A percentile compares a stretch with the other conserved stretches of the same genome.
These are phyloP conservation scores for Psittacus erithacus DNA, from an alignment of 2,113 vertebrate genomes.

Conservation along the genomic window DNA sequence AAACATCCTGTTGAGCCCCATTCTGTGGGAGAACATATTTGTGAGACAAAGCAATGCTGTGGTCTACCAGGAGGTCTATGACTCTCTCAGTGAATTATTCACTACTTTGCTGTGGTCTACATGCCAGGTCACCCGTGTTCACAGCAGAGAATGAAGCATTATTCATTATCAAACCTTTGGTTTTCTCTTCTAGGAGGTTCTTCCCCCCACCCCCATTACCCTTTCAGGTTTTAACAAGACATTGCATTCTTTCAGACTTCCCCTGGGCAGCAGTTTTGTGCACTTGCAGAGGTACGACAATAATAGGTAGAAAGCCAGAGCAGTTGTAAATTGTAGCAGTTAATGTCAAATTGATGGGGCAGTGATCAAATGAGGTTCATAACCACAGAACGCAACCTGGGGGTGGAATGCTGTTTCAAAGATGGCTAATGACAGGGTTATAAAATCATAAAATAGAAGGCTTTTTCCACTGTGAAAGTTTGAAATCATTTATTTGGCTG, in stretches of 20 bases:
- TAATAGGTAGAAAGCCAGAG: constrained; percentile 60
- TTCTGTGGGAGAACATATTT: constrained; percentile 76
- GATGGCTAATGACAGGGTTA: constrained; percentile 73
- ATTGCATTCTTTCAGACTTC: constrained; percentile 79
- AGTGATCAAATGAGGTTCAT: constrained; percentile 77
- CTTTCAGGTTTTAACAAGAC: constrained; percentile 83
- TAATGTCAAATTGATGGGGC: constrained; percentile 70
- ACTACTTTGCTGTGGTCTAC: constrained; percentile 72
- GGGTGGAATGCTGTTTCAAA: constrained; percentile 72
- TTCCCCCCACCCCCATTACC: constrained; percentile 33
- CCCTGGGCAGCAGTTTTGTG: constrained; percentile 76
- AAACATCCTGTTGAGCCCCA: constrained; percentile 61
- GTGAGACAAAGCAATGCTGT: constrained; percentile 72
- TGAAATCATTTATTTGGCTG: constrained; percentile 63
- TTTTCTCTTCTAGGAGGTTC: constrained; percentile 64
- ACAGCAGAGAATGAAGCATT: constrained; percentile 66
- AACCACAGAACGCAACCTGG: constrained; percentile 71
- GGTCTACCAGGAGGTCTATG: constrained; percentile 73
- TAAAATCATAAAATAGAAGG: constrained; percentile 71
- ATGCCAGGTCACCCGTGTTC: constrained; percentile 70
- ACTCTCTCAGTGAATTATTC: constrained; percentile 74
- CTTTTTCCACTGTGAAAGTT: constrained; percentile 42
- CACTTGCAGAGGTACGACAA: constrained; percentile 56
- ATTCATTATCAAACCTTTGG: constrained; percentile 66
- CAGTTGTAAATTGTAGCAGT: constrained; percentile 75